These are phyloP conservation scores for Chaenogobius annularis DNA, from an alignment of 2,113 vertebrate species.

Conservation along the genomic window DNA sequence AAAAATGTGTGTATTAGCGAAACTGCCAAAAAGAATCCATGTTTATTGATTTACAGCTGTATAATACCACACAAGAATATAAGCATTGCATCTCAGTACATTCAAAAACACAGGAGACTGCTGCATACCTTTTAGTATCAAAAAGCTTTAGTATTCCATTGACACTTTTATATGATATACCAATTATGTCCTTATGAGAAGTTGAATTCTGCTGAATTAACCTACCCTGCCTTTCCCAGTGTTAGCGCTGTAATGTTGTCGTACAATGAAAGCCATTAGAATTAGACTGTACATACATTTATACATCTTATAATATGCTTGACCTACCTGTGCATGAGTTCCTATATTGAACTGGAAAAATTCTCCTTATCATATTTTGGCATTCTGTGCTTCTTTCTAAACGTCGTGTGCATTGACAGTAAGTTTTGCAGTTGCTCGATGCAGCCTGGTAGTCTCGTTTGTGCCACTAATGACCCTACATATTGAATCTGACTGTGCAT, in stretches of 20 bases:
- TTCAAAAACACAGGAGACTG: constrained; percentile 4
- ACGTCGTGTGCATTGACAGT: not conserved
- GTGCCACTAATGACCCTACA: constrained; percentile 15
- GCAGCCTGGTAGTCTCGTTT: constrained; percentile 1
- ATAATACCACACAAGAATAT: not conserved
- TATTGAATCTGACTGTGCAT: constrained; percentile 15
- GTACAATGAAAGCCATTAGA: constrained; percentile 34
- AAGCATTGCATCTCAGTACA: not conserved
- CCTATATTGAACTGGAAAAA: constrained; percentile 44
- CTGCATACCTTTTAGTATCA: constrained; percentile 13
- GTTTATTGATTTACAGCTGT: not conserved
- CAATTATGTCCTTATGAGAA: constrained; percentile 26
- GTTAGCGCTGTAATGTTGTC: constrained; percentile 37
- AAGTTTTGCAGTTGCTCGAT: constrained; percentile 1
- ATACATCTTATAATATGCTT: constrained; percentile 59
- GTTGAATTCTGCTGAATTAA: constrained; percentile 24
- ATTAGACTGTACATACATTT: constrained; percentile 43
- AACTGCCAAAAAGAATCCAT: not conserved
- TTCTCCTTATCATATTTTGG: constrained; percentile 43
- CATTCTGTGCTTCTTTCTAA: constrained; percentile 7
- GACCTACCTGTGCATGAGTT: constrained; percentile 67
- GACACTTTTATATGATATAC: constrained; percentile 21
- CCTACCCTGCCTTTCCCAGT: constrained; percentile 26
- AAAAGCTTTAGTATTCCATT: constrained; percentile 29
- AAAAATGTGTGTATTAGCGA: no score